A percentile compares a stretch with the other conserved stretches of the same genome.
These are phyloP conservation scores for Drosophila ercepeae DNA, from an alignment of 1,140 invertebrate genomes.

Conservation along the genomic window DNA sequence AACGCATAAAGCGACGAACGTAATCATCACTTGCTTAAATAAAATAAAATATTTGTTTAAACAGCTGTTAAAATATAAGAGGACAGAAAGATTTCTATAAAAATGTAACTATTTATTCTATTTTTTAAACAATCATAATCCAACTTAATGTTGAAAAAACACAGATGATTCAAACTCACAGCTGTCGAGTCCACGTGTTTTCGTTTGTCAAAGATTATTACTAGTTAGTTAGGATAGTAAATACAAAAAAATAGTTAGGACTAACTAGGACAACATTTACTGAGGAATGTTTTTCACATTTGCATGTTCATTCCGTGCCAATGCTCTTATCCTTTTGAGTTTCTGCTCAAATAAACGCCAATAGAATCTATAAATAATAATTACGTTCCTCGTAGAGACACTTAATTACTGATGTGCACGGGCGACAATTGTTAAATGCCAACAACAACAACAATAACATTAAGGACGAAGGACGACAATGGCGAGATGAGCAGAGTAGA, in stretches of 20 bases:
- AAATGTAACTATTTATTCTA: no score
- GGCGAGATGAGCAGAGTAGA: neutral
- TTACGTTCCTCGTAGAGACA: constrained; percentile 27
- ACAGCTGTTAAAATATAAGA: no score
- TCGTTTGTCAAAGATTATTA: neutral
- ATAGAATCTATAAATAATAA: constrained; percentile 34
- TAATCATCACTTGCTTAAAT: no score
- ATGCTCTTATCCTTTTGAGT: constrained; percentile 7
- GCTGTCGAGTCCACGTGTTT: neutral
- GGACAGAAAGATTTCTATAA: no score
- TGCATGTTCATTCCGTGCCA: neutral
- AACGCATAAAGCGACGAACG: no score
- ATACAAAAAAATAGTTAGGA: neutral
- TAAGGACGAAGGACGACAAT: constrained; percentile 23
- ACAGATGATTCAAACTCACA: neutral
- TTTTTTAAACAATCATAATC: no score
- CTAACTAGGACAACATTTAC: neutral
- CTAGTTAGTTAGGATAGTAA: neutral
- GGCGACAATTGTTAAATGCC: constrained; percentile 62
- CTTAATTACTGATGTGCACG: constrained; percentile 55
- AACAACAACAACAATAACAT: constrained; percentile 6
- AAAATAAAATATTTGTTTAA: no score
- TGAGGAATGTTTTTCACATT: neutral
- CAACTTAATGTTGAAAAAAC: no score
- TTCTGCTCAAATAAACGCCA: constrained; percentile 4